Evolutionary conservation across 2,888 invertebrate species (phyloP).

Genomic region (Tiliacea citrago): DNA sequence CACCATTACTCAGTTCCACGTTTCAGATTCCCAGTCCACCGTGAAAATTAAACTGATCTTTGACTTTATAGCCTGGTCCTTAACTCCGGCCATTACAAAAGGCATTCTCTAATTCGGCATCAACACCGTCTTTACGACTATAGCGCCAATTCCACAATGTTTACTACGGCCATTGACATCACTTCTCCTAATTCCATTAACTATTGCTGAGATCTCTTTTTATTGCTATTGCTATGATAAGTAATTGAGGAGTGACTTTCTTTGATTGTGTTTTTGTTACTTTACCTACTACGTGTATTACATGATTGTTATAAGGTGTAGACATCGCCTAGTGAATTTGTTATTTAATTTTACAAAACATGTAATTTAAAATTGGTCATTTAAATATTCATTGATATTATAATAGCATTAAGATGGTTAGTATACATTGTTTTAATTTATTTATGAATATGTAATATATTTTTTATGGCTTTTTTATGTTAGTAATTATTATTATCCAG

Average conservation of each 20-base stretch:
- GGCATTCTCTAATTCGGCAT: conserved; percentile 73
- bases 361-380: too few relatives aligned
- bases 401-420: too few relatives aligned
- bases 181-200: conserved; percentile 65
- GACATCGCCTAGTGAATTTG: neutral
- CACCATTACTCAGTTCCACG: neutral
- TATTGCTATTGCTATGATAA: conserved; percentile 51
- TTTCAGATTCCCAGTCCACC: conserved; percentile 16
- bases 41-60: conserved; percentile 51
- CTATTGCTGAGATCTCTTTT: conserved; percentile 54
- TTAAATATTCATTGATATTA: too few relatives aligned
- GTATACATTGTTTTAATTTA: too few relatives aligned
- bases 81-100: conserved; percentile 53
- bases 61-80: conserved; percentile 50
- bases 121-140: conserved; percentile 72
- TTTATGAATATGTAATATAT: too few relatives aligned
- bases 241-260: conserved; percentile 38
- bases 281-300: neutral
- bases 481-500: too few relatives aligned
- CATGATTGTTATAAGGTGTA: neutral
- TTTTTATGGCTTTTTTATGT: neutral
- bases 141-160: conserved; percentile 68
- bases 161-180: conserved; percentile 69
- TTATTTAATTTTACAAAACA: too few relatives aligned
- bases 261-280: conserved; percentile 18